A percentile compares a stretch with the other conserved stretches of the same genome.
Evolutionary conservation across 2,797 vertebrate species (phyloP).

Genomic region (Bucorvus abyssinicus): DNA sequence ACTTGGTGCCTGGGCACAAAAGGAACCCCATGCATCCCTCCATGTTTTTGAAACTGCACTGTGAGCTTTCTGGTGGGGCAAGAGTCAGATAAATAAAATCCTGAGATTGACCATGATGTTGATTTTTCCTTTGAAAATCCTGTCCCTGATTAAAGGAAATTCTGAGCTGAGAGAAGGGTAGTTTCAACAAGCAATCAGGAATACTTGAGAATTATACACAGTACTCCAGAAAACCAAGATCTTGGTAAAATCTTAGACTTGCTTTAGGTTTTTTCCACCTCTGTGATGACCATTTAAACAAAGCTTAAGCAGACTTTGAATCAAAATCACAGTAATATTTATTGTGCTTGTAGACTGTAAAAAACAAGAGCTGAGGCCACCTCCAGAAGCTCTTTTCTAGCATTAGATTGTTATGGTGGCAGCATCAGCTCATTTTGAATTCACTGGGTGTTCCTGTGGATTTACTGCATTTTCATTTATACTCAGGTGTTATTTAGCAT

Average conservation of each 20-base stretch:
- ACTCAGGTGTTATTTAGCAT: background rate
- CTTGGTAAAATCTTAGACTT: background rate
- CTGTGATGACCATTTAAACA: background rate
- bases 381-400: background rate
- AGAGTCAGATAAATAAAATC: background rate
- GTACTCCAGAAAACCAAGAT: background rate
- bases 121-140: background rate
- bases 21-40: background rate
- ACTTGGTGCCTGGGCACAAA: background rate
- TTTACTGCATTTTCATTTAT: constrained; percentile 8
- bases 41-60: background rate
- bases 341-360: background rate
- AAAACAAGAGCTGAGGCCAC: background rate
- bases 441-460: background rate
- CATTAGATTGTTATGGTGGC: background rate
- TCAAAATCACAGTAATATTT: background rate
- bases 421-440: constrained; percentile 13
- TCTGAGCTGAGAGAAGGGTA: background rate
- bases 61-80: background rate
- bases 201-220: background rate
- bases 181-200: background rate
- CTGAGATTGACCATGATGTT: background rate
- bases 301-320: background rate
- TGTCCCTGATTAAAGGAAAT: background rate
- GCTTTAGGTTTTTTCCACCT: background rate